These are phyloP conservation scores for Elysia chlorotica DNA, from an alignment of 1,140 invertebrate genomes.

Conservation along the genomic window DNA sequence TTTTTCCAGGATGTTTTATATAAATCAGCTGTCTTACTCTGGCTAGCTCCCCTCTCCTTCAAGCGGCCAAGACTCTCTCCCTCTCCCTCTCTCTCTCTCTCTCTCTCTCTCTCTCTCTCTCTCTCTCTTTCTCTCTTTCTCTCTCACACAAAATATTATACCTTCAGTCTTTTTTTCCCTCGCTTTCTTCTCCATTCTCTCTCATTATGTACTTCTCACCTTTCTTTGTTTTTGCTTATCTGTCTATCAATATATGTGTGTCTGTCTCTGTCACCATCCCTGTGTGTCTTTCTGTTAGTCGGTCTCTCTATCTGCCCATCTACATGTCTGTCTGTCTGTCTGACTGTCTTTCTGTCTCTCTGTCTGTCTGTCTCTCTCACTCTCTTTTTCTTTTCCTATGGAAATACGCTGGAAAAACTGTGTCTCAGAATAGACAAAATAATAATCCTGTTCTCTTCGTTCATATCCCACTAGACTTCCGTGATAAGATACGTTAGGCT, in stretches of 20 bases:
- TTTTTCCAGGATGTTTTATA: too few relatives aligned
- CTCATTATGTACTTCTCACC: not conserved
- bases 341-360: too few relatives aligned
- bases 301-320: too few relatives aligned
- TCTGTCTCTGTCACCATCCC: not conserved
- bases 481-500: too few relatives aligned
- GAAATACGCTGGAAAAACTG: too few relatives aligned
- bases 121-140: not conserved
- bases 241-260: not conserved
- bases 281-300: too few relatives aligned
- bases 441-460: too few relatives aligned
- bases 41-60: not conserved
- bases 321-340: too few relatives aligned
- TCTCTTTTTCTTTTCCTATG: too few relatives aligned
- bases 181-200: not conserved
- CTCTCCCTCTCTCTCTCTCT: conserved; percentile 2
- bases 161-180: not conserved
- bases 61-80: not conserved
- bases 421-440: too few relatives aligned
- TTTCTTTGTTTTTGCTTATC: not conserved
- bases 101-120: conserved; percentile 14
- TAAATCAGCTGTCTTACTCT: not conserved
- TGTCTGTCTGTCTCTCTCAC: too few relatives aligned
- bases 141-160: not conserved
- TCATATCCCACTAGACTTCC: too few relatives aligned